Percentiles rank a stretch among this genome's conserved stretches.
These are phyloP conservation scores for Carassius gibelio DNA, from an alignment of 2,113 vertebrate species.

Conservation along the genomic window DNA sequence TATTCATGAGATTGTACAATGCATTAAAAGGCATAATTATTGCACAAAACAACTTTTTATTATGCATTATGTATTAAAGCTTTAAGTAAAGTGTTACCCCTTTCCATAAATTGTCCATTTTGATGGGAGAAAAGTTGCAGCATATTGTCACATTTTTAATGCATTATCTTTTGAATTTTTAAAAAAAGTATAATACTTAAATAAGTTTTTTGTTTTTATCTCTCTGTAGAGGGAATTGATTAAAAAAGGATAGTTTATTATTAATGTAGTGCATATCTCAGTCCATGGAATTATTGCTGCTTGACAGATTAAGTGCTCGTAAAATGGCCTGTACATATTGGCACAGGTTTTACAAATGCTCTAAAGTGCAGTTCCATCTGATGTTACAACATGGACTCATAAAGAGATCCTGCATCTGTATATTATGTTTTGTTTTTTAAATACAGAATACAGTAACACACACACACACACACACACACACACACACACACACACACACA, in stretches of 20 bases:
- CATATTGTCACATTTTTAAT: not conserved
- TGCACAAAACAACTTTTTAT: no score
- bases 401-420: not conserved
- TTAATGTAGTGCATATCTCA: constrained; percentile 25
- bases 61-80: no score
- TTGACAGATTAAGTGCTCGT: constrained; percentile 57
- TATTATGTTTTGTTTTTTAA: not conserved
- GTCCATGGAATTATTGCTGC: constrained; percentile 44
- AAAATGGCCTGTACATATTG: constrained; percentile 37
- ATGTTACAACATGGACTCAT: constrained; percentile 8
- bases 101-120: not conserved
- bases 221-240: constrained; percentile 12
- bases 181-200: not conserved
- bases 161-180: not conserved
- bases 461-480: no score
- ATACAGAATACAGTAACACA: no score
- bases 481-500: no score
- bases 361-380: constrained; percentile 32
- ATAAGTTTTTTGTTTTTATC: not conserved
- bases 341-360: constrained; percentile 17
- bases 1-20: no score
- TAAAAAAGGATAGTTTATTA: constrained; percentile 31
- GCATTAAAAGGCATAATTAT: no score
- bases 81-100: no score
- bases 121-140: not conserved